Base-by-base conservation (phyloP, 2,797 vertebrate genomes). In the Xiphorhynchus erythropygius region DNA sequence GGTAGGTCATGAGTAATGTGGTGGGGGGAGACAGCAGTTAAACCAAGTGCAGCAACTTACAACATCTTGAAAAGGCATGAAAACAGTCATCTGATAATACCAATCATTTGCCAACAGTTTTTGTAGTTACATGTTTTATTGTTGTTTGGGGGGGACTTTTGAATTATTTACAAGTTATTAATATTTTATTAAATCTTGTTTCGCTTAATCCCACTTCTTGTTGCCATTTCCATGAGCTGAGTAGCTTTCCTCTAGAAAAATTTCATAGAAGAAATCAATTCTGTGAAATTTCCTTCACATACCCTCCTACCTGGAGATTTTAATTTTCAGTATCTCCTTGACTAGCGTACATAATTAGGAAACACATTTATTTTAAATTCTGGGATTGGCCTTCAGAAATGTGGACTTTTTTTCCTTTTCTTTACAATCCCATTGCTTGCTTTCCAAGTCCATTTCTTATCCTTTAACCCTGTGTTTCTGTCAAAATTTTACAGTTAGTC, bases 401-500 rank as follows among this genome's bases (percentile, higher is more conserved):
- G 15, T 65, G 39, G 33, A 56, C 12, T 25, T 44, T 62, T 65
- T 68, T 69, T 5, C 15, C 8, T 91, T 93, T 86, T 35, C 7
- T 23, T 93, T 27, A 62, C 37, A 91, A 84, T 73, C 44, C 13
- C 74, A 19, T 57, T 74, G 37, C 85, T 30, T 71, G 50, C 18
- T 82, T 86, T 88, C 52, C 78, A 91, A 89, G 67, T 59, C 82
- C 69, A 37, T 86, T 97, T 89, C 87, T 96, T 95, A 83, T 75
- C 91, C 46, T 85, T 93, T 65, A 63, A 44, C 37, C 73, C 59
- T 32, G 27, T 73, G 37, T 57, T 95, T 93, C 91, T 90, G 78
- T 93, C 95, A 95, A 93, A 76, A 89, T 94, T 96, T 93, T 96
- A 90, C 95, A 95, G 60, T 95, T 92, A 95, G 87, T 90, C 93